Conservation (phyloP, 2,113 vertebrate species). For the Salvelinus alpinus region DNA sequence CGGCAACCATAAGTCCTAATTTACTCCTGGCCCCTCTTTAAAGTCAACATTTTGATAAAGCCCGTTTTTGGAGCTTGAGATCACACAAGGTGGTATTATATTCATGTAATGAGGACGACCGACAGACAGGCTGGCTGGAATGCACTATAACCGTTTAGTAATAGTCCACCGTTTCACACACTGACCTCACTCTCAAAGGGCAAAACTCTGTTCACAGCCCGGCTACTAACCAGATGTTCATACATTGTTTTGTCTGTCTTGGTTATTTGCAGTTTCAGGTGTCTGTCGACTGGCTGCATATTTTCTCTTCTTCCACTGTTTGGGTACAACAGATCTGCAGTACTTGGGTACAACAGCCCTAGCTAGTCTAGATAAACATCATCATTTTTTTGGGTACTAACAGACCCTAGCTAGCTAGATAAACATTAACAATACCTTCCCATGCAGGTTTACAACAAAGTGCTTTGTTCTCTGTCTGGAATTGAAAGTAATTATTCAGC, state of each 20-base stretch:
- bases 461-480: conserved; percentile 25
- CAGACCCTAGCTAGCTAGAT: conserved; percentile 2
- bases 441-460: conserved; percentile 2
- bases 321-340: conserved; percentile 3
- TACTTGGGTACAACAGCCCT: too few relatives aligned
- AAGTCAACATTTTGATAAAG: conserved; percentile 28
- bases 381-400: too few relatives aligned
- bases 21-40: conserved; percentile 19
- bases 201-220: conserved; percentile 39
- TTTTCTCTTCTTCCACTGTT: conserved; percentile 19
- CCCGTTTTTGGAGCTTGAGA: too few relatives aligned
- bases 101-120: conserved; percentile 48
- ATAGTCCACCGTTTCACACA: conserved; percentile 43
- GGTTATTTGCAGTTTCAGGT: conserved; percentile 42
- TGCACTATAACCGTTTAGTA: conserved; percentile 22
- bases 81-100: conserved; percentile 57
- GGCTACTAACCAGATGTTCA: conserved; percentile 1
- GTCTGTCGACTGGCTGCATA: conserved; percentile 6
- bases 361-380: too few relatives aligned
- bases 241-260: conserved; percentile 45
- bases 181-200: conserved; percentile 43
- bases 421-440: conserved; percentile 14
- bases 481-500: conserved; percentile 21
- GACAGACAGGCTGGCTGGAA: not conserved
- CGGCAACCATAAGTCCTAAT: conserved; percentile 34